These are phyloP conservation scores for Eulemur mongoz DNA, from an alignment of 2,797 vertebrate species.

Conservation along the genomic window DNA sequence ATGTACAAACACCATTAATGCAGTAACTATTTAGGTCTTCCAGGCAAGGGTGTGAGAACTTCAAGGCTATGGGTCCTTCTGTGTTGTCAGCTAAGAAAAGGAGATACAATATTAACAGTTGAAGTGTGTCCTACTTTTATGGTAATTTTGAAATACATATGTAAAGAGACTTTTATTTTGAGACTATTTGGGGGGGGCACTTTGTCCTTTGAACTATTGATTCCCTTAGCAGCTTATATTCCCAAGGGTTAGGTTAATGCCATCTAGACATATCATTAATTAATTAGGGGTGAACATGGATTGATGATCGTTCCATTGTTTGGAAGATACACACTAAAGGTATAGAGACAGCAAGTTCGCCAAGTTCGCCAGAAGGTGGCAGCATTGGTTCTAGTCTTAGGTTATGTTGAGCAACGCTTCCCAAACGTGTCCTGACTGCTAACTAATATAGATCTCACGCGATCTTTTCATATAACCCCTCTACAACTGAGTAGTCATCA, in stretches of 20 bases:
- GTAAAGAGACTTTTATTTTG: background rate
- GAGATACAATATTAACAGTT: background rate
- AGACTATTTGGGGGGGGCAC: background rate
- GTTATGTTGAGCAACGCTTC: background rate
- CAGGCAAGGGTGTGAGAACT: constrained; percentile 82
- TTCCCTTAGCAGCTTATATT: background rate
- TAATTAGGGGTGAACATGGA: background rate
- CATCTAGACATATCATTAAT: background rate
- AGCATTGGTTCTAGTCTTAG: constrained; percentile 51
- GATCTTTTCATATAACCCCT: background rate
- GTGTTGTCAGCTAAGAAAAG: constrained; percentile 69
- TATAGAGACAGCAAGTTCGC: background rate
- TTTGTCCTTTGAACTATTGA: background rate
- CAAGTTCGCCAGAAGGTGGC: constrained; percentile 78
- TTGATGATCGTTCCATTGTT: background rate
- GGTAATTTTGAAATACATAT: background rate
- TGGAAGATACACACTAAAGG: background rate
- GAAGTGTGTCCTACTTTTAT: background rate
- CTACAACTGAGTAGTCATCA: background rate
- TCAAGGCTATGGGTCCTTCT: constrained; percentile 77
- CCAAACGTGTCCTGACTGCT: background rate
- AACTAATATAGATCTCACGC: background rate
- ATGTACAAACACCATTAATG: constrained; percentile 85
- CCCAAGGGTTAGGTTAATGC: background rate
- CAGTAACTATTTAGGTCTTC: constrained; percentile 86